A percentile compares a stretch with the other conserved stretches of the same genome.
These are phyloP conservation scores for Haemorhous mexicanus DNA, from an alignment of 2,113 vertebrate genomes.

Conservation along the genomic window DNA sequence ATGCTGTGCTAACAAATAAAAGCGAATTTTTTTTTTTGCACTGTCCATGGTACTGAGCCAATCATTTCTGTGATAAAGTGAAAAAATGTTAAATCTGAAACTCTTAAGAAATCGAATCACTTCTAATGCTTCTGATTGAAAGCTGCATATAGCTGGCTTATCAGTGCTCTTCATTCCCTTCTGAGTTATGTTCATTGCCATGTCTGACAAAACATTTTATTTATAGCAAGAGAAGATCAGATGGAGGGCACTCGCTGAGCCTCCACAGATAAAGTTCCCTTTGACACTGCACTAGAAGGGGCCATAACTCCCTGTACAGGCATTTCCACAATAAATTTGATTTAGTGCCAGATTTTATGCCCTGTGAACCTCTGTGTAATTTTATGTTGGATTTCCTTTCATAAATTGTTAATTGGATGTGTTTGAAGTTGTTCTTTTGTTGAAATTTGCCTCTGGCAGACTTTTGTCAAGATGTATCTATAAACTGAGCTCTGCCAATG, in stretches of 20 bases:
- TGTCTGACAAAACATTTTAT: background rate
- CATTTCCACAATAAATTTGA: background rate
- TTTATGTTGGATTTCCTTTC: constrained; percentile 34
- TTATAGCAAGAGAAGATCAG: background rate
- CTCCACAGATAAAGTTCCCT: constrained; percentile 7
- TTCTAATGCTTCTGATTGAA: background rate
- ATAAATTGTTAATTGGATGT: constrained; percentile 50
- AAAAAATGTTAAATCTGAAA: background rate
- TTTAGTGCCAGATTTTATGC: constrained; percentile 5
- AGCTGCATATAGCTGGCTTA: background rate
- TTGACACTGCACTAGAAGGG: background rate
- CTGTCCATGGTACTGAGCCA: background rate
- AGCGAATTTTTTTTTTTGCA: background rate
- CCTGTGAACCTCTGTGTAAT: constrained; percentile 24
- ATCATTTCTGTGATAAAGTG: background rate
- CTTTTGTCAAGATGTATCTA: constrained; percentile 36
- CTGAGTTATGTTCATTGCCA: background rate
- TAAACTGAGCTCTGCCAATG: background rate
- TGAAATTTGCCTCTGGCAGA: constrained; percentile 38
- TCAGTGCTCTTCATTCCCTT: background rate
- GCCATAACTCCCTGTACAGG: background rate
- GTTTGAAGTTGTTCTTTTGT: constrained; percentile 50
- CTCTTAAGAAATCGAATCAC: background rate
- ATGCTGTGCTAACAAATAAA: background rate
- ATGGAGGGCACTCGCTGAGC: background rate